These are phyloP conservation scores for Neuroterus valhalla DNA, from an alignment of 1,140 invertebrate species.

Conservation along the genomic window DNA sequence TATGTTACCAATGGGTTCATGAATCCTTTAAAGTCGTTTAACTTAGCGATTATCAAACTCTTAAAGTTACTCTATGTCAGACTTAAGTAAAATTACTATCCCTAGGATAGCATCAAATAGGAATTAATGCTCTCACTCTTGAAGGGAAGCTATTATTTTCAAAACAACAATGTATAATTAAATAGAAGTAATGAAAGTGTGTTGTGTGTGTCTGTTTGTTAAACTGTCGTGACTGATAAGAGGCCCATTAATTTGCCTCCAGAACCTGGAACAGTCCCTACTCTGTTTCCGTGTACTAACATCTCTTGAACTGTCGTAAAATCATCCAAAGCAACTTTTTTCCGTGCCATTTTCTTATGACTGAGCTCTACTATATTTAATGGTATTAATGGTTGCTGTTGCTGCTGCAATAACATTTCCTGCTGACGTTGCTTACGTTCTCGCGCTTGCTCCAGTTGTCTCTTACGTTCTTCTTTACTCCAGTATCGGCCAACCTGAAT, in stretches of 20 bases:
- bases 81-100: neutral
- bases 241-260: slow-evolving; percentile 75
- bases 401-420: slow-evolving; percentile 54
- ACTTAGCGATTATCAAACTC: neutral
- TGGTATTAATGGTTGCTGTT: slow-evolving; percentile 62
- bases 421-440: slow-evolving; percentile 61
- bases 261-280: slow-evolving; percentile 65
- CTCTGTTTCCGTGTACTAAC: slow-evolving; percentile 72
- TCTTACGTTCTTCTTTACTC: slow-evolving; percentile 87
- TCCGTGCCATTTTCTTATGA: slow-evolving; percentile 68
- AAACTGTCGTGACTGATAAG: slow-evolving; percentile 76
- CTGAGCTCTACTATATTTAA: slow-evolving; percentile 65
- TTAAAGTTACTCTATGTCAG: neutral
- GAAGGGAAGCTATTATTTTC: neutral
- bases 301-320: slow-evolving; percentile 74
- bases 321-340: slow-evolving; percentile 70
- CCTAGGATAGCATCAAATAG: too few relatives aligned
- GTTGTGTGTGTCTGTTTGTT: slow-evolving; percentile 36
- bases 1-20: neutral
- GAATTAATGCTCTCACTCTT: neutral
- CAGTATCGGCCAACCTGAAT: slow-evolving; percentile 84
- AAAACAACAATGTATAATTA: neutral
- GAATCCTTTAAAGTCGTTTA: neutral
- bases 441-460: slow-evolving; percentile 70
- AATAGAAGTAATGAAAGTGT: neutral